These are phyloP conservation scores for Lacanobia wlatinum DNA, from an alignment of 2,888 invertebrate species.

Conservation along the genomic window DNA sequence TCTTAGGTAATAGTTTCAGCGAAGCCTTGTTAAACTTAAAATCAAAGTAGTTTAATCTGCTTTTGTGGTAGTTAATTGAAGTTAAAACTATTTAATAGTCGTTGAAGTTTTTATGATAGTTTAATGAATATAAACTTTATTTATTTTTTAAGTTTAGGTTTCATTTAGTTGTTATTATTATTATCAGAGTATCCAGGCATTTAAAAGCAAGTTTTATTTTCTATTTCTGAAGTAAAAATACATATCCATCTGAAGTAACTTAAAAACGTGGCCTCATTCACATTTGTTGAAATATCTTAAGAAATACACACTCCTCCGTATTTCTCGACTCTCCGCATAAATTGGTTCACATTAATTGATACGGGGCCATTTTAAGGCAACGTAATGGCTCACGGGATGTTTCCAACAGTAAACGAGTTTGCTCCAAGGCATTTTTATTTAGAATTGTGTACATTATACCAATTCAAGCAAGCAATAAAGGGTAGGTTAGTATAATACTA, in stretches of 20 bases:
- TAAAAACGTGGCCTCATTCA: background rate
- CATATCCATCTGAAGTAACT: background rate
- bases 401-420: constrained; percentile 45
- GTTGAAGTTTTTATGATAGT: no score
- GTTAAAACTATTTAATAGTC: no score
- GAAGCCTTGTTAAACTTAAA: background rate
- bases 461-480: constrained; percentile 23
- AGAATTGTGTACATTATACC: constrained; percentile 1
- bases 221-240: background rate
- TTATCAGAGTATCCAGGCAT: no score
- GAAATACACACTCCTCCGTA: background rate
- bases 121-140: no score
- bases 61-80: no score
- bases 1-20: background rate
- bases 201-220: no score
- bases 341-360: constrained; percentile 50
- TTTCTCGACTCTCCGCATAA: constrained; percentile 5
- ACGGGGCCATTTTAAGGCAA: constrained; percentile 43
- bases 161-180: no score
- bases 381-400: constrained; percentile 41
- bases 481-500: background rate
- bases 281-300: background rate
- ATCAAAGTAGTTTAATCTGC: no score
- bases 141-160: background rate
- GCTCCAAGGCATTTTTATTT: constrained; percentile 30